Evolutionary conservation across 1,140 invertebrate species (phyloP).

Genomic region (Drosophila fuyamai): DNA sequence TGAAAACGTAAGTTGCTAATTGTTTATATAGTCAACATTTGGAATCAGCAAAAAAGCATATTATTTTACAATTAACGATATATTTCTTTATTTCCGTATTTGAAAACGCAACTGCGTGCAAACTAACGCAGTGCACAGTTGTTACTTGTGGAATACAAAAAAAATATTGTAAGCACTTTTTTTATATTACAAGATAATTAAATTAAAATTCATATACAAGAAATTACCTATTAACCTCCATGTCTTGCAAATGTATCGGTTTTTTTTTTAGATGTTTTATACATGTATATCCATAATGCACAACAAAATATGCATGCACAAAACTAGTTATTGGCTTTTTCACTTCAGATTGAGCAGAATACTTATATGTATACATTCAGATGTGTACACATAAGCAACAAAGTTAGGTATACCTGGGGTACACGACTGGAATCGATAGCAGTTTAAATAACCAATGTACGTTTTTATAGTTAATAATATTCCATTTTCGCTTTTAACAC

Average conservation of each 20-base stretch:
- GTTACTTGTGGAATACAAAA: too few relatives aligned
- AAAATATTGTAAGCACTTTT: too few relatives aligned
- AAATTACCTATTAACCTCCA: constrained; percentile 5
- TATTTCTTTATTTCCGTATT: neutral
- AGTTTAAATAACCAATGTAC: neutral
- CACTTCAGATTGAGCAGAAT: constrained; percentile 6
- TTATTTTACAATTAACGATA: neutral
- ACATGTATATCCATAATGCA: neutral
- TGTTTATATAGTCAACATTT: too few relatives aligned
- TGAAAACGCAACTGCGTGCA: too few relatives aligned
- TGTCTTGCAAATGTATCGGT: neutral
- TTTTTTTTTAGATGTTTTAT: neutral
- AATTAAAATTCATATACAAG: neutral
- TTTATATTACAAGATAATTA: neutral
- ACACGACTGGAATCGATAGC: neutral
- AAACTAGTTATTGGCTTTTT: constrained; percentile 22
- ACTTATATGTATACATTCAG: constrained; percentile 20
- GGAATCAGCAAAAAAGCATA: neutral
- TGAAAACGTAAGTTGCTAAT: too few relatives aligned
- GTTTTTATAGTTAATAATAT: neutral
- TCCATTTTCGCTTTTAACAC: neutral
- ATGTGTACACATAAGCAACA: constrained; percentile 18
- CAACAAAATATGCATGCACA: neutral
- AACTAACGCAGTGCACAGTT: too few relatives aligned
- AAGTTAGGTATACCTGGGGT: neutral